A percentile compares a stretch with the other conserved stretches of the same genome.
These are phyloP conservation scores for Helicoverpa armigera DNA, from an alignment of 1,140 invertebrate genomes.

Conservation along the genomic window DNA sequence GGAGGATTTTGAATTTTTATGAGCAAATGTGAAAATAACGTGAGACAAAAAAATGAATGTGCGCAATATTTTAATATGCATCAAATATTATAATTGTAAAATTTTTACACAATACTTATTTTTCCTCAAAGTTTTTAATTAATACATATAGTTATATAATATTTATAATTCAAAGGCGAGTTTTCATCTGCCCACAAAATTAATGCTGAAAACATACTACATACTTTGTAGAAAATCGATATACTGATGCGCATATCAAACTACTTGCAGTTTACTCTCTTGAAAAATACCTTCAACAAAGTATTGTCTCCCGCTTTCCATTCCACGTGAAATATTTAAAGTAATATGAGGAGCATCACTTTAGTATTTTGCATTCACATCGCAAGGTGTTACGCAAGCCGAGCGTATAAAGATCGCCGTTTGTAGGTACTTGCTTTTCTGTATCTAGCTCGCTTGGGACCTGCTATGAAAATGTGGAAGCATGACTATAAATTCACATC, in stretches of 20 bases:
- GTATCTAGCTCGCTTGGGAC: slow-evolving; percentile 20
- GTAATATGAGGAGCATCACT: not conserved
- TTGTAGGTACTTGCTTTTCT: not conserved
- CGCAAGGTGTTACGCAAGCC: not conserved
- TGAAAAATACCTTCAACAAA: too few relatives aligned
- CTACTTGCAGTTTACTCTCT: too few relatives aligned
- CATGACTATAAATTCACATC: slow-evolving; percentile 18
- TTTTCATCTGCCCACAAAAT: too few relatives aligned
- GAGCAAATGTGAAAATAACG: slow-evolving; percentile 2
- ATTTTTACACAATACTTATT: not conserved
- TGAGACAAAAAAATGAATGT: not conserved
- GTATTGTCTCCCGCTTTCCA: too few relatives aligned
- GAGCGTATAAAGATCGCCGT: slow-evolving; percentile 22
- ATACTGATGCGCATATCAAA: too few relatives aligned
- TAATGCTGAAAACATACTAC: too few relatives aligned
- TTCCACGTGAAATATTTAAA: not conserved
- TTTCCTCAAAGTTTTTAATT: too few relatives aligned
- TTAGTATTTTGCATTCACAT: slow-evolving; percentile 24
- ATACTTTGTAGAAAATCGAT: too few relatives aligned
- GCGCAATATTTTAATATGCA: slow-evolving; percentile 1
- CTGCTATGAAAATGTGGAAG: slow-evolving; percentile 14
- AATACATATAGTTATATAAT: too few relatives aligned
- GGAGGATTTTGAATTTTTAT: slow-evolving; percentile 32
- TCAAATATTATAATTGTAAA: slow-evolving; percentile 8
- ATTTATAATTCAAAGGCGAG: too few relatives aligned